A percentile compares a stretch with the other conserved stretches of the same genome.
Conservation (phyloP, 2,888 invertebrate species). For the Nomada fucata region DNA sequence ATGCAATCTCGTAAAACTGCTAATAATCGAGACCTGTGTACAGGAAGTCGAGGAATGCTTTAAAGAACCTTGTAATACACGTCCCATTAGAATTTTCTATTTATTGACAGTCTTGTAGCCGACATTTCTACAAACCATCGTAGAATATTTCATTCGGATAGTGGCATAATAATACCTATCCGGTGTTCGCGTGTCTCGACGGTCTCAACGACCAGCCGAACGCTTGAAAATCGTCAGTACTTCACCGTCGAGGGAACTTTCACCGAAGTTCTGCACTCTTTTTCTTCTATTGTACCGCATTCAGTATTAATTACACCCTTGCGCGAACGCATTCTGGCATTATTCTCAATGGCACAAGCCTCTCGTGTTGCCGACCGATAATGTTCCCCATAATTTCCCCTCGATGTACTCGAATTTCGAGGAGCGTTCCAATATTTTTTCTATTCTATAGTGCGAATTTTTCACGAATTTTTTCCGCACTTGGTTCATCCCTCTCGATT, state of each 20-base stretch:
- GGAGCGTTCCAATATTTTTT: too few relatives aligned
- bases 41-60: slow-evolving; percentile 29
- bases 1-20: slow-evolving; percentile 28
- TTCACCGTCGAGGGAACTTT: not conserved
- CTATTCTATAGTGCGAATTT: too few relatives aligned
- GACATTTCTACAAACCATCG: not conserved
- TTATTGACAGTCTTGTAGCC: not conserved
- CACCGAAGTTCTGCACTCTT: not conserved
- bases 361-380: too few relatives aligned
- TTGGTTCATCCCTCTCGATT: too few relatives aligned
- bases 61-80: slow-evolving; percentile 12
- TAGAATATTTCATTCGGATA: not conserved
- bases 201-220: not conserved
- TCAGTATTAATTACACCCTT: too few relatives aligned
- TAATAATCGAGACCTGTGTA: slow-evolving; percentile 21
- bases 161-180: not conserved
- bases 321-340: too few relatives aligned
- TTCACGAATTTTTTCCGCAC: too few relatives aligned
- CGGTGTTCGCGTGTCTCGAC: too few relatives aligned
- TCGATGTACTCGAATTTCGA: too few relatives aligned
- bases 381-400: too few relatives aligned
- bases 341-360: too few relatives aligned
- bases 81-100: slow-evolving; percentile 25
- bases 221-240: not conserved
- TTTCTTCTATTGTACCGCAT: too few relatives aligned